phyloP scores from a whole-genome alignment of 2,888 invertebrate genomes.

The Rhimphoctona megacephalus region DNA sequence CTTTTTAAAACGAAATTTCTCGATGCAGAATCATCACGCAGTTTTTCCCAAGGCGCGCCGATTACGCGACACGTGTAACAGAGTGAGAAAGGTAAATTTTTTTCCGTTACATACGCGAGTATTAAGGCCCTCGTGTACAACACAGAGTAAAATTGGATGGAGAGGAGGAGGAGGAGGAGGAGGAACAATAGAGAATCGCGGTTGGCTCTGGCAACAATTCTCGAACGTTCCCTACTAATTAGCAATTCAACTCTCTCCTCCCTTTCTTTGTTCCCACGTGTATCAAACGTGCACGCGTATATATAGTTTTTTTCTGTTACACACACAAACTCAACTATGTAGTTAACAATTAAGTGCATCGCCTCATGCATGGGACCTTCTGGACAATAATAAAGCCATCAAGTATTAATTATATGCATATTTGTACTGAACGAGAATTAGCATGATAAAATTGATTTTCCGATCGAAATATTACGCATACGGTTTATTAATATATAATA shows the following conservation, averaged over 20 bases:
- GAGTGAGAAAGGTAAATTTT: slow-evolving; percentile 1
- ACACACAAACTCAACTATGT: not conserved
- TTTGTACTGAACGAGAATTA: not conserved
- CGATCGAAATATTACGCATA: not conserved
- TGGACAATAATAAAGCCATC: slow-evolving; percentile 36
- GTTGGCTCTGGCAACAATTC: slow-evolving; percentile 63
- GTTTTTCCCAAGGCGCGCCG: slow-evolving; percentile 50
- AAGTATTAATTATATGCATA: slow-evolving; percentile 1
- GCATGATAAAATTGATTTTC: not conserved
- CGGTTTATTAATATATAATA: not conserved
- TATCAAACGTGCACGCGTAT: slow-evolving; percentile 56
- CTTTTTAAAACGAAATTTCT: slow-evolving; percentile 41
- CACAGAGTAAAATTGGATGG: slow-evolving; percentile 39
- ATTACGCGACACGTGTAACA: slow-evolving; percentile 35
- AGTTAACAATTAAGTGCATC: slow-evolving; percentile 4
- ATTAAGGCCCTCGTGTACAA: slow-evolving; percentile 9
- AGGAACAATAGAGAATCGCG: slow-evolving; percentile 59
- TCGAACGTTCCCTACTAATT: slow-evolving; percentile 67
- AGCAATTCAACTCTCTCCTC: slow-evolving; percentile 69
- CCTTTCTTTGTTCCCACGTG: slow-evolving; percentile 66
- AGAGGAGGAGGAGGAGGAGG: not conserved
- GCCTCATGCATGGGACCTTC: slow-evolving; percentile 3
- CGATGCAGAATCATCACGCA: slow-evolving; percentile 39
- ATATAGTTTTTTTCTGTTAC: slow-evolving; percentile 14
- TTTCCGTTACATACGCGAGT: slow-evolving; percentile 16